Base-by-base conservation (phyloP, 2,888 invertebrate species). In the Sthenelais limicola region DNA sequence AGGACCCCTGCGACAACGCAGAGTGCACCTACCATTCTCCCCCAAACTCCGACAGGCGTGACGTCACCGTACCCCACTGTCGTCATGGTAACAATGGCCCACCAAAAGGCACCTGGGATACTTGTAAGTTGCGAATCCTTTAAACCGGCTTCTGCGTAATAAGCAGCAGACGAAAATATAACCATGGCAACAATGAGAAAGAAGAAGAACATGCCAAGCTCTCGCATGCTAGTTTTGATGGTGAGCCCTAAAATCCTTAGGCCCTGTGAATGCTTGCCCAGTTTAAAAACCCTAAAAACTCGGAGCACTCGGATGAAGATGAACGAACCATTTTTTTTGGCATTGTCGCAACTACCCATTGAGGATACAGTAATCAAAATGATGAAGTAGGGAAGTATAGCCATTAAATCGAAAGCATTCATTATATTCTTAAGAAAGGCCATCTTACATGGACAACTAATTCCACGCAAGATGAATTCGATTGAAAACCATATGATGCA, bases 21-120 rank as follows among this genome's bases (percentile, higher is more conserved):
- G 49, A 80, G 71, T 30, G 80, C 78, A 9, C 80, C 80, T 12
- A 80, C 80, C 70, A 80, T 54, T 68, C 79, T 80, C 38, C 80
- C 80, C 77, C 78, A 78, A 21, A 79, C 76, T 32, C 80, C 80
- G 24, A 80, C 78, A 32, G 80, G 80, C n/a, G 80, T 80, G 54
- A 80, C 78, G 73, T 80, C 80, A 38, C 80, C 81, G 58, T 81
- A 81, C 32, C 81, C 81, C 28, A 81, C 80, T 30, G 81, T 80
- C 38, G 80, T 81, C 79, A 81, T 80, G 71, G 86, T 83, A 26
- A 87, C 84, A 33, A 87, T 84, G 5, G 86, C 83, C 85, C 85
- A 87, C 86, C 86, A 87, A 78, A 87, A 87, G 3, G 85, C 84
- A 47, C 85, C 86, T 0, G 87, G 87, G 52, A 87, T 87, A 68